Evolutionary conservation across 37 sponge, comb jelly and placozoan genomes (phyloP), one percentile per base, ranked within the genome.

Genomic region (Beroe ovata): DNA sequence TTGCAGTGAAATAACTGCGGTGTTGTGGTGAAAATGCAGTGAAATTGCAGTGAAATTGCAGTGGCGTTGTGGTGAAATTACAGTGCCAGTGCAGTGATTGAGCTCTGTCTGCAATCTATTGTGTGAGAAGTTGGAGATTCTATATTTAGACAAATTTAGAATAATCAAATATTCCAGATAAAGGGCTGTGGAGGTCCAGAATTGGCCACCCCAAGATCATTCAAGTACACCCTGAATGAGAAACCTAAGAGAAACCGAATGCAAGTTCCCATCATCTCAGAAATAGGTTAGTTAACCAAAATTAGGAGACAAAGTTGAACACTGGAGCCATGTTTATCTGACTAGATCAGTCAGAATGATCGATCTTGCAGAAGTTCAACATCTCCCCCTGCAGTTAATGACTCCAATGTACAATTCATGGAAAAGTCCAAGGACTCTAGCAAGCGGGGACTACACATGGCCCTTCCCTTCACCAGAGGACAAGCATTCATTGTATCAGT

Each of bases 351-450:
- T n/a, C n/a, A n/a, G n/a, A n/a, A n/a, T n/a, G n/a, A n/a, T n/a
- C n/a, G n/a, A n/a, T n/a, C n/a, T n/a, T n/a, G n/a, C n/a, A n/a
- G n/a, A n/a, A n/a, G n/a, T n/a, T n/a, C n/a, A n/a, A n/a, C n/a
- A n/a, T n/a, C n/a, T 29, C 71, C 71, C 36, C 29, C 36, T 8
- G 8, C 71, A 40, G 84, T 77, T 0, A 77, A 77, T 25, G 84
- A 77, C 22, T 77, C 84, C 28, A 77, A 77, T 42, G 84, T 77
- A n/a, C 84, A 77, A 40, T 77, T 77, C 47, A 77, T 77, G 84
- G 84, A 77, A 35, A 77, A 77, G 28, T 77, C 84, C 0, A 77
- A 77, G 23, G 84, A 42, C 54, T 42, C 42, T 54, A 21, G 38
- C 8, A 33, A 42, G 38, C n/a, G 84, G 11, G 84, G 54, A 23